phyloP scores from a whole-genome alignment of 2,888 invertebrate genomes.

The Dioctria linearis region DNA sequence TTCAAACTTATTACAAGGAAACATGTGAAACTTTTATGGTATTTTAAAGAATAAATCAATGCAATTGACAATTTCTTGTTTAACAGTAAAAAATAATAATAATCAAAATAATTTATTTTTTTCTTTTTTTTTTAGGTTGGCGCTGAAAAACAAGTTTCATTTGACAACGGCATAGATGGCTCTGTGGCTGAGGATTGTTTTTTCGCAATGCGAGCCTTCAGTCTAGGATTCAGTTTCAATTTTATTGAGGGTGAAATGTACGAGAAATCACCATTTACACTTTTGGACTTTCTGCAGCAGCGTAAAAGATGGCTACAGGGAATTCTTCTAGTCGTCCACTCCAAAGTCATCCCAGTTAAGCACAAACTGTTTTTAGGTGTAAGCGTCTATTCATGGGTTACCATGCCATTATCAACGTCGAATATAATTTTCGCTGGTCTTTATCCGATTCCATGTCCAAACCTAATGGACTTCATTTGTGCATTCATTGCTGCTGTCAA shows the following conservation, averaged over 20 bases:
- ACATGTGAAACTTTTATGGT: too few relatives aligned
- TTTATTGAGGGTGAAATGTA: constrained; percentile 99
- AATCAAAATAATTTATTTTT: constrained; percentile 18
- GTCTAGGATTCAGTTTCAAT: constrained; percentile 92
- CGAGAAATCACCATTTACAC: constrained; percentile 96
- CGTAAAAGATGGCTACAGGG: constrained; percentile 97
- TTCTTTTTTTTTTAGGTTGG: constrained; percentile 78
- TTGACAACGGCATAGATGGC: constrained; percentile 96
- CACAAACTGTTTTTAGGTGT: constrained; percentile 87
- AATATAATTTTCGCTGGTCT: constrained; percentile 88
- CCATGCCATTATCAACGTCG: constrained; percentile 92
- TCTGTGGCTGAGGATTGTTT: constrained; percentile 98
- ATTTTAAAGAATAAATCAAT: too few relatives aligned
- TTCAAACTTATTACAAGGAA: too few relatives aligned
- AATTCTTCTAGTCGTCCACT: constrained; percentile 90
- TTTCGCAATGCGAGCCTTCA: constrained; percentile 96
- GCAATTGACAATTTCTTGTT: too few relatives aligned
- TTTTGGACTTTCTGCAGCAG: constrained; percentile 96
- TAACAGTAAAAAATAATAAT: too few relatives aligned
- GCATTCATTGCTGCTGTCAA: constrained; percentile 94
- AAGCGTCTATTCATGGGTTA: constrained; percentile 96
- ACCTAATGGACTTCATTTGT: constrained; percentile 87
- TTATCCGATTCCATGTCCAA: constrained; percentile 90
- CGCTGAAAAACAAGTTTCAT: constrained; percentile 93
- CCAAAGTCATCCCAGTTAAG: constrained; percentile 83